These are phyloP conservation scores for Micrasema longulum DNA, from an alignment of 1,140 invertebrate genomes.

Conservation along the genomic window DNA sequence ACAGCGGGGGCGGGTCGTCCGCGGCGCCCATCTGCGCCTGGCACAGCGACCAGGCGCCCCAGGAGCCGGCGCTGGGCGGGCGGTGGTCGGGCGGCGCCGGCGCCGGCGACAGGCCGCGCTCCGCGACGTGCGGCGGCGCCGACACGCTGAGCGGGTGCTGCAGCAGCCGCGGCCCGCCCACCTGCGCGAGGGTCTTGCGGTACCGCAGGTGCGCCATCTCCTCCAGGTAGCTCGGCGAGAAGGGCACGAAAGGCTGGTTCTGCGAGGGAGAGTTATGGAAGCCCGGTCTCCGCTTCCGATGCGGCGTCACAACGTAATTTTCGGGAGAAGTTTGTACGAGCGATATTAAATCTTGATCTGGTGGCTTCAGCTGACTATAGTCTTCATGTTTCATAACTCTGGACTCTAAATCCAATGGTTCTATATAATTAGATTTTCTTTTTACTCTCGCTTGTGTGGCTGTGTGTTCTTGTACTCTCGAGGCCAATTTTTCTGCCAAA, in stretches of 20 bases:
- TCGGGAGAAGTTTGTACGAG: constrained; percentile 76
- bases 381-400: constrained; percentile 70
- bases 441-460: constrained; percentile 68
- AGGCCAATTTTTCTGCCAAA: constrained; percentile 67
- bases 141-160: constrained; percentile 77
- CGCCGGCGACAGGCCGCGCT: constrained; percentile 69
- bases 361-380: constrained; percentile 70
- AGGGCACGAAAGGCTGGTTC: constrained; percentile 86
- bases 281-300: constrained; percentile 83
- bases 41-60: constrained; percentile 78
- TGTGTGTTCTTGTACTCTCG: constrained; percentile 66
- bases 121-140: constrained; percentile 76
- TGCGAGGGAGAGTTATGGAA: constrained; percentile 88
- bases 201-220: constrained; percentile 69
- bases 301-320: constrained; percentile 85
- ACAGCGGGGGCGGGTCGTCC: constrained; percentile 68
- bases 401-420: constrained; percentile 72
- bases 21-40: constrained; percentile 71
- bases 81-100: constrained; percentile 72
- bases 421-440: constrained; percentile 73
- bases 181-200: constrained; percentile 61
- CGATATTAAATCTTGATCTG: constrained; percentile 73
- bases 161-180: constrained; percentile 61
- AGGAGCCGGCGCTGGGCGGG: constrained; percentile 77
- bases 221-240: constrained; percentile 77